Base-by-base conservation (phyloP, 2,797 vertebrate species). In the Cichlasoma orientale region DNA sequence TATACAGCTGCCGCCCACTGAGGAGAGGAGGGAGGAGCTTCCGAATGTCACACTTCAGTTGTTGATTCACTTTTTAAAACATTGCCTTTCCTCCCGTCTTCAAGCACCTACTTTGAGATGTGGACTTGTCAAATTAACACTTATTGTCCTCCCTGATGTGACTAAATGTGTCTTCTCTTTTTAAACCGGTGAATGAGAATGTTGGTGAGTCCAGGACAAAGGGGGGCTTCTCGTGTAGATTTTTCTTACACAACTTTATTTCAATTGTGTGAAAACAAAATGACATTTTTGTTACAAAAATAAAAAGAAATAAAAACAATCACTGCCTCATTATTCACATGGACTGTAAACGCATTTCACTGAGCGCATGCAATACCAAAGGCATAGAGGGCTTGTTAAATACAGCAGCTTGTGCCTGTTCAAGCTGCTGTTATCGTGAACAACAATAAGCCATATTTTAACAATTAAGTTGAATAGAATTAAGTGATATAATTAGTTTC, bases 221-320 rank as follows among this genome's bases (percentile, higher is more conserved):
- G 89, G 90, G 89, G 93, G 90, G 89, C 86, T 77, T 77, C 72
- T 91, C 90, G 94, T 95, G 93, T 95, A 95, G 92, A 94, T 96
- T 95, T 95, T 96, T 95, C 92, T 93, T 96, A 95, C 93, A 94
- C 90, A 79, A 92, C 90, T 95, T 95, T 94, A 94, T 95, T 96
- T 95, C 89, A 92, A 93, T 89, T 94, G 90, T 94, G 93, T 94
- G 92, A 92, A 92, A 93, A 93, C 90, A 92, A 94, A 87, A 86
- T 81, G 52, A 91, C 86, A 75, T 92, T 94, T 95, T 96, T 95
- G 91, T 95, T 96, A 94, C 88, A 92, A 94, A 95, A 96, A 95
- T 94, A 95, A 95, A 93, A 91, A 93, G 83, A 80, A 94, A 90
- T 90, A 94, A 91, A 90, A 91, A 93, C 89, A 85, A 86, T 54